Conservation (phyloP, 2,113 vertebrate species). For the Eretmodus cyanostictus region DNA sequence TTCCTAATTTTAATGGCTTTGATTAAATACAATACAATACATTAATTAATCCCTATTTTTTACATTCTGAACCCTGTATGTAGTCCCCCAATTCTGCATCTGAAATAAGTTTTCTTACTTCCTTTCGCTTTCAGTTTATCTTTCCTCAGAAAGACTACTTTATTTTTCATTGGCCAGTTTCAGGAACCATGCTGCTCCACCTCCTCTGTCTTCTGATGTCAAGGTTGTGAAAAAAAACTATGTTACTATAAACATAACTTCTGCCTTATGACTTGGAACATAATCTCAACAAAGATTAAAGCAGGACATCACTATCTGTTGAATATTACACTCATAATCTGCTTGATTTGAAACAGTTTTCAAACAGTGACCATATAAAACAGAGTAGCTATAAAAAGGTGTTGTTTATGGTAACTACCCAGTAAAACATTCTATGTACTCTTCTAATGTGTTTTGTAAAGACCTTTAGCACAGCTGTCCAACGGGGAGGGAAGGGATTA, state of each 20-base stretch:
- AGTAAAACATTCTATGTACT: too few species aligned
- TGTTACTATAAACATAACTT: neutral
- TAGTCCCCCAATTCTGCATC: neutral
- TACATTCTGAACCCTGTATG: neutral
- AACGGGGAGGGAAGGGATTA: neutral
- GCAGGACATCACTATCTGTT: neutral
- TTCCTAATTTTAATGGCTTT: neutral
- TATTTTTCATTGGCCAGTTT: neutral
- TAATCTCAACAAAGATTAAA: neutral
- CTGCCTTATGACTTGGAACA: neutral
- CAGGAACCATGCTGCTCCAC: neutral
- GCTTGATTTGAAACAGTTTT: neutral
- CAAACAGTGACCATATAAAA: neutral
- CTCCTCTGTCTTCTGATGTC: neutral
- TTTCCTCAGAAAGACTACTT: neutral
- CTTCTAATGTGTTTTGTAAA: neutral
- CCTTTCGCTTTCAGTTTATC: neutral
- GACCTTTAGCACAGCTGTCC: neutral
- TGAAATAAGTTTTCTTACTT: neutral
- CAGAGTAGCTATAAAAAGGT: neutral
- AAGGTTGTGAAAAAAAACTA: neutral
- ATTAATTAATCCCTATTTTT: neutral
- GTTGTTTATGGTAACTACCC: neutral
- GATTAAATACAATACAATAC: too few species aligned
- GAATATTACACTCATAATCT: neutral